Evolutionary conservation across 2,888 invertebrate species (phyloP).

Genomic region (Leucophenga maculata): DNA sequence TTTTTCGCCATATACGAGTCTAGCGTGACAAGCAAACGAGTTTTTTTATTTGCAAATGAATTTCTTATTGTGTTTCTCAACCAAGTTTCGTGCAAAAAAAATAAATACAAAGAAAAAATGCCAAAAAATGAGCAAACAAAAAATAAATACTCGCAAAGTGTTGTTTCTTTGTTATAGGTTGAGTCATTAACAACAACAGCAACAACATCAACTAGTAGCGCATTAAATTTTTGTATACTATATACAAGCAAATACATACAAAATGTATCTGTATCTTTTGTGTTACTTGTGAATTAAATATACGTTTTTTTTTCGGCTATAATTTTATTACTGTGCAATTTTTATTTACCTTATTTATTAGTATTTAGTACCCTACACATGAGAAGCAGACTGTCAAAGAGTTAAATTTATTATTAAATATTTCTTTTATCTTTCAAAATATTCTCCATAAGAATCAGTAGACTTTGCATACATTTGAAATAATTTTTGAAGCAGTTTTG

Average conservation of each 20-base stretch:
- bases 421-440: too few species aligned
- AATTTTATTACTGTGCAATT: too few species aligned
- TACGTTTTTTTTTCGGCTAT: too few species aligned
- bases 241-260: not conserved
- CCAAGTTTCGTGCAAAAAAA: slow-evolving; percentile 13
- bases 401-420: too few species aligned
- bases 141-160: not conserved
- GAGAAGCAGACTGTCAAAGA: too few species aligned
- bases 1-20: not conserved
- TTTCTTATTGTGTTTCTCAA: slow-evolving; percentile 44
- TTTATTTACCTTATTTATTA: not conserved
- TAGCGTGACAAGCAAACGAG: not conserved
- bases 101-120: not conserved
- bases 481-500: too few species aligned
- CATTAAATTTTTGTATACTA: not conserved
- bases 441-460: too few species aligned
- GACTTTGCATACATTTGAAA: too few species aligned
- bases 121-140: not conserved
- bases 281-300: not conserved
- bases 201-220: not conserved
- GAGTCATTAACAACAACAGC: slow-evolving; percentile 37
- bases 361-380: not conserved
- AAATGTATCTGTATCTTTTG: slow-evolving; percentile 6
- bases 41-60: slow-evolving; percentile 33
- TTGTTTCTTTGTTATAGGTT: slow-evolving; percentile 22